Percentiles rank a stretch among this genome's conserved stretches.
Conservation (phyloP, 1,140 invertebrate genomes). For the Brachionus asplanchnoidis region DNA sequence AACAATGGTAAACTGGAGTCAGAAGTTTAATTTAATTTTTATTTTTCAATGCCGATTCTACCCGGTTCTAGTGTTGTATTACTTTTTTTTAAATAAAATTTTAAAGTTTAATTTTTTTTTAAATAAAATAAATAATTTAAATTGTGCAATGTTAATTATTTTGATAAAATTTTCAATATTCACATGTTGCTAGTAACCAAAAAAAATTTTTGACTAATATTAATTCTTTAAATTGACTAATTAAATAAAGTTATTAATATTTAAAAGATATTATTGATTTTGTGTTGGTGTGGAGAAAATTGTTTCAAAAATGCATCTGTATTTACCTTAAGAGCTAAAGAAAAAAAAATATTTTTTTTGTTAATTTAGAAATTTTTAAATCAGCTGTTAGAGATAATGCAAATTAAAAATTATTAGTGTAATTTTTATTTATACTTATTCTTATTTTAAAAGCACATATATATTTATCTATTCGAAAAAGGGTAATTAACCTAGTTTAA, state of each 20-base stretch:
- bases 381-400: neutral
- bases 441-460: neutral
- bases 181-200: too few relatives aligned
- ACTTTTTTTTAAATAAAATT: neutral
- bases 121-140: neutral
- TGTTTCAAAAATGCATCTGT: too few relatives aligned
- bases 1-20: conserved; percentile 41
- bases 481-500: neutral
- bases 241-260: too few relatives aligned
- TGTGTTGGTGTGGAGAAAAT: too few relatives aligned
- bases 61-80: neutral
- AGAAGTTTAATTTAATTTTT: conserved; percentile 16
- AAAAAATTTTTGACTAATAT: too few relatives aligned
- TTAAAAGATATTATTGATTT: too few relatives aligned
- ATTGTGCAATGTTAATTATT: too few relatives aligned
- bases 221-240: too few relatives aligned
- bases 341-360: neutral
- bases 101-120: neutral
- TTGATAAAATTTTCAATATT: too few relatives aligned
- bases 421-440: neutral
- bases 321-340: too few relatives aligned
- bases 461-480: neutral
- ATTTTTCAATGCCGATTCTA: neutral
- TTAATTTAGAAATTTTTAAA: neutral
- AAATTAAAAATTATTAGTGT: neutral